Percentiles rank a stretch among this genome's conserved stretches.
Conservation (phyloP, 2,888 invertebrate species). For the Pristionchus mayeri region DNA sequence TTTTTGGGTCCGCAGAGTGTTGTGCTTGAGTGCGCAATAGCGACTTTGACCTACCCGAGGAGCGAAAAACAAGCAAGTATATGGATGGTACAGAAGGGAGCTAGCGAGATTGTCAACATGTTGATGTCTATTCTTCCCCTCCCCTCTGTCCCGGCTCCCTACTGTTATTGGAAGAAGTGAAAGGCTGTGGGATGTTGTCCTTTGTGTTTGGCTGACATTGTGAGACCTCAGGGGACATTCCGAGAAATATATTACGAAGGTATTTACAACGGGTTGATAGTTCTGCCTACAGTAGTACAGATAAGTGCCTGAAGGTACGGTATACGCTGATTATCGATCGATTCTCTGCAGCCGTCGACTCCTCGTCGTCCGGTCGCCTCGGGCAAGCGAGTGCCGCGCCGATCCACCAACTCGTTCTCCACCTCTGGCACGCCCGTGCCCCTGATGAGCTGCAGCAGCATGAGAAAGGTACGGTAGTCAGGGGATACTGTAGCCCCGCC, state of each 20-base stretch:
- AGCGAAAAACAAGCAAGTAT: neutral
- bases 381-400: conserved; percentile 22
- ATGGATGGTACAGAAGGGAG: conserved; percentile 1
- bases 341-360: conserved; percentile 22
- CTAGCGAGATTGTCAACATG: conserved; percentile 12
- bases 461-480: conserved; percentile 8
- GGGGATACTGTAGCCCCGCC: neutral
- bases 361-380: conserved; percentile 8
- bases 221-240: no score
- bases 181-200: neutral
- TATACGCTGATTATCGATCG: neutral
- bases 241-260: no score
- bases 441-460: no score
- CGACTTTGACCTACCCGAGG: neutral
- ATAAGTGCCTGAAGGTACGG: no score
- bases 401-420: conserved; percentile 11
- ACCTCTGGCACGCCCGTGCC: conserved; percentile 6
- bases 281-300: no score
- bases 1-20: neutral
- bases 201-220: neutral
- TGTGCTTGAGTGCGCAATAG: neutral
- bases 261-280: no score
- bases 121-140: neutral
- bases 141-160: no score
- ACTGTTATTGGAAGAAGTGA: conserved; percentile 21